Evolutionary conservation across 2,113 vertebrate genomes (phyloP).

Genomic region (Zosterops japonicus): DNA sequence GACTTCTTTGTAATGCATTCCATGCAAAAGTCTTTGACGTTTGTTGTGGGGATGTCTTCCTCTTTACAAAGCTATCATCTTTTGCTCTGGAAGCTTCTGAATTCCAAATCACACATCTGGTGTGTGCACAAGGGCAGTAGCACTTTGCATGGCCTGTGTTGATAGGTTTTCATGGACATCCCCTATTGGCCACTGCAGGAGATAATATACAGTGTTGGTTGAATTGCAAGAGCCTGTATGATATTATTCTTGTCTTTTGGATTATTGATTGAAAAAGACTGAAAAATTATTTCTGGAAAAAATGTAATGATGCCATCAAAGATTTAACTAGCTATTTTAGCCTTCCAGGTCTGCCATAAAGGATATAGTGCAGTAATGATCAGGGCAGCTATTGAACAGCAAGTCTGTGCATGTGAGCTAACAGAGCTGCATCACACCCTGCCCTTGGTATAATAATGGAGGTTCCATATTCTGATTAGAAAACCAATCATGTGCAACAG

Average conservation of each 20-base stretch:
- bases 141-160: neutral
- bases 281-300: neutral
- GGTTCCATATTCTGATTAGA: neutral
- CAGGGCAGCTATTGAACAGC: neutral
- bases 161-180: neutral
- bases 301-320: neutral
- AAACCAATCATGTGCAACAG: neutral
- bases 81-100: conserved; percentile 8
- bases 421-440: neutral
- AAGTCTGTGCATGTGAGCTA: neutral
- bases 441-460: neutral
- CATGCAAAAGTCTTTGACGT: neutral
- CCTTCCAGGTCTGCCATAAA: neutral
- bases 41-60: neutral
- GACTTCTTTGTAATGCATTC: neutral
- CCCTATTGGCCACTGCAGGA: neutral
- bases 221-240: neutral
- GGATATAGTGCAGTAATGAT: neutral
- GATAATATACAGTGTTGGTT: neutral
- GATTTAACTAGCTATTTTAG: neutral
- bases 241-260: neutral
- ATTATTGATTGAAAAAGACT: neutral
- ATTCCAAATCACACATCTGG: neutral
- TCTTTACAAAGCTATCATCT: neutral
- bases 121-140: neutral